phyloP scores from a whole-genome alignment of 1,140 invertebrate genomes.

The Tetraneura akinire region DNA sequence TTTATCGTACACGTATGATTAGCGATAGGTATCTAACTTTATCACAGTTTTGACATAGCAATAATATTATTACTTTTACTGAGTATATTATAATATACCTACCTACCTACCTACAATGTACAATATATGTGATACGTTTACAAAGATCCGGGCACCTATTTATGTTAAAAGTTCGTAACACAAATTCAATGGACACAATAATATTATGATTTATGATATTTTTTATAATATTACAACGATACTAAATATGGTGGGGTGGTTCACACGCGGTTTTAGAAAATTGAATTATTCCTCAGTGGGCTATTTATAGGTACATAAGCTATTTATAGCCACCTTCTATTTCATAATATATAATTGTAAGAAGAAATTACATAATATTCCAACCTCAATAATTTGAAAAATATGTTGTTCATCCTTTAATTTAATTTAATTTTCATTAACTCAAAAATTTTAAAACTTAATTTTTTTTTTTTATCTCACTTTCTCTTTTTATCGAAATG shows the following conservation, averaged over 20 bases:
- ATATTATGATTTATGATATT: neutral
- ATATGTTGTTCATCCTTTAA: too few relatives aligned
- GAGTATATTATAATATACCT: too few relatives aligned
- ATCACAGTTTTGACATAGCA: conserved; percentile 39
- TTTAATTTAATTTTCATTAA: too few relatives aligned
- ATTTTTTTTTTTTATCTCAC: neutral
- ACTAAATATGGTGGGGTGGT: too few relatives aligned
- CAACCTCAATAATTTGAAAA: too few relatives aligned
- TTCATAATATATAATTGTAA: too few relatives aligned
- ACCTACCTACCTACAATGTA: too few relatives aligned
- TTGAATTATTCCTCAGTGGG: too few relatives aligned
- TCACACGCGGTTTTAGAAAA: too few relatives aligned
- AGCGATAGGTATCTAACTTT: conserved; percentile 46
- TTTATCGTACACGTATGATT: neutral
- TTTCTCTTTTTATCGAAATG: neutral
- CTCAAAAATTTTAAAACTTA: neutral
- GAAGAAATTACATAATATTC: too few relatives aligned
- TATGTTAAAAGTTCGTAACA: neutral
- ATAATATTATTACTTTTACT: conserved; percentile 23
- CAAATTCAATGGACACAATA: neutral
- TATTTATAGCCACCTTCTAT: too few relatives aligned
- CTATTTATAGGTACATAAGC: too few relatives aligned
- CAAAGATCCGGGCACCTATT: neutral
- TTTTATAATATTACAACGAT: neutral
- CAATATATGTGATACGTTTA: neutral